phyloP scores from a whole-genome alignment of 2,113 vertebrate genomes.

The Nycticebus coucang region DNA sequence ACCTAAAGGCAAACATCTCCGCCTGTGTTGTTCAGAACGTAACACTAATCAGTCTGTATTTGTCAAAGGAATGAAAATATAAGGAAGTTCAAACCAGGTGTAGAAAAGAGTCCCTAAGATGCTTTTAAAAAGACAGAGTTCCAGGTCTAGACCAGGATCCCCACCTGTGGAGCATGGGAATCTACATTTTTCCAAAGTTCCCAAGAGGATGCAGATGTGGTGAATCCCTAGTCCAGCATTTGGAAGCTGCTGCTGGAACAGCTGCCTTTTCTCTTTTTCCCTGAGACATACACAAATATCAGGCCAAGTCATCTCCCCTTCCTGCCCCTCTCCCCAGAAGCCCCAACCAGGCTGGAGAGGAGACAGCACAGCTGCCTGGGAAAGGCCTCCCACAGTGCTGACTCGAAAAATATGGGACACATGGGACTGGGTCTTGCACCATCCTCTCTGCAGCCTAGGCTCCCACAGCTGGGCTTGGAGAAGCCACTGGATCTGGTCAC shows the following conservation, averaged over 20 bases:
- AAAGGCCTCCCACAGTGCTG: constrained; percentile 27
- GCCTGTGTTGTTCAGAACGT: neutral
- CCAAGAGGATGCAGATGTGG: neutral
- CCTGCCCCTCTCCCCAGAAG: neutral
- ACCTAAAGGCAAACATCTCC: neutral
- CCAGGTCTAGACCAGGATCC: neutral
- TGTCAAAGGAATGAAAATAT: neutral
- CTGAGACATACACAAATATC: constrained; percentile 12
- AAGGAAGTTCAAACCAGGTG: neutral
- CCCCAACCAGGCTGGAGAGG: constrained; percentile 16
- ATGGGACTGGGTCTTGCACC: neutral
- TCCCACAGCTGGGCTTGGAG: constrained; percentile 17
- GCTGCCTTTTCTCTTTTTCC: constrained; percentile 45
- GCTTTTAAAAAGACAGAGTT: neutral
- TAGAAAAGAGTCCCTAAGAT: neutral
- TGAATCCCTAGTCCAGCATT: neutral
- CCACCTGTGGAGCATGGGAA: fast-evolving
- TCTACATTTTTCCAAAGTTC: neutral
- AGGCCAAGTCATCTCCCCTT: neutral
- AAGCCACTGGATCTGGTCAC: neutral
- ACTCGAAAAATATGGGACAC: neutral
- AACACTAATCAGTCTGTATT: neutral
- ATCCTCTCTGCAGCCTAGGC: neutral
- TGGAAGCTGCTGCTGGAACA: constrained; percentile 38
- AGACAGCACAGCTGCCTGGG: constrained; percentile 24